Evolutionary conservation across 2,113 vertebrate species (phyloP), one percentile per base, ranked within the genome.

Genomic region (Drymodes brunneopygia): DNA sequence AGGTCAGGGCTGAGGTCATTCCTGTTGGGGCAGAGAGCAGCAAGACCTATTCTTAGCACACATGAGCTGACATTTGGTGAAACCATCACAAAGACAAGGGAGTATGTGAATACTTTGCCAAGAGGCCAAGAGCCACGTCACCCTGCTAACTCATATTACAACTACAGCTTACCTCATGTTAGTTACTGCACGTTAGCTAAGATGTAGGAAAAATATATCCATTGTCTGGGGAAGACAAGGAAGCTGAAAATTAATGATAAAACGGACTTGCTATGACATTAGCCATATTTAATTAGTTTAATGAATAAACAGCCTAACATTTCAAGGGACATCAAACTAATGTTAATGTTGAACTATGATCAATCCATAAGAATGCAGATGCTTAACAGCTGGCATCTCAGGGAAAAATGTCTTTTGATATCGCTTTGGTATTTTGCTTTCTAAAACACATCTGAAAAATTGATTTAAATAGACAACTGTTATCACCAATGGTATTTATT

Each of bases 31-130:
- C 9, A 1, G 48, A 53, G 80, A 45, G 51, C 73, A 92, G 72
- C 42, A 70, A 73, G 64, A 44, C 19, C 73, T 89, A 92, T 91
- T 95, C 77, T 88, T 92, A 91, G 62, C 5, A 3, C 51, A 7
- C 12, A 65, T 15, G 50, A 92, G 62, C 71, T 92, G 90, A 91
- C 87, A 91, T 92, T 92, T 90, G 67, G 79, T 86, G 62, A 86
- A 90, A 62, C 33, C 0, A 0, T 83, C 53, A 69, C 75, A 83
- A 80, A 80, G 75, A 77, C 50, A 58, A 85, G 38, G 66, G n/a
- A 58, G 53, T 25, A 40, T 21, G 53, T 48, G 66, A 91, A 81
- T 45, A 16, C 51, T 93, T 29, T 54, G 82, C 91, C 88, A 86
- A 33, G 64, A 92, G 66, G 82, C 79, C 54, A 70, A 81, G 66